Evolutionary conservation across 23 tunicate species (phyloP), one percentile per base, ranked within the genome.

Genomic region (Halocynthia aurantium): DNA sequence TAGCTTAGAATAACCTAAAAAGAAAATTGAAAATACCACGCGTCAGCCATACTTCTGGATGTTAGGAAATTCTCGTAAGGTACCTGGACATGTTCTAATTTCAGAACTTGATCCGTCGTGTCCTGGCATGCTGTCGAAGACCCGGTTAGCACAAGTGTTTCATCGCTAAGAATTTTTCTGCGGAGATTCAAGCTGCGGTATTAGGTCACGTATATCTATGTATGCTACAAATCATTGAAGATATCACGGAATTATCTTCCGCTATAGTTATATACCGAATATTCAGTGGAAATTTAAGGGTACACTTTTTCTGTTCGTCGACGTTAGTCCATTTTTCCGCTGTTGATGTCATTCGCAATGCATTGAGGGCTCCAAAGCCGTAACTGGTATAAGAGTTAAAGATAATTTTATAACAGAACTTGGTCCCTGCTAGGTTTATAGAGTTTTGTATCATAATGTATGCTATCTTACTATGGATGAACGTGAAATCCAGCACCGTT

Each of bases 341-440:
- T 8, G 78, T 64, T 11, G 13, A 2, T 53, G 21, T 31, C 17
- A 74, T 74, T 8, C 57, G 62, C n/a, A 74, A 63, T 13, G 78
- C 78, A 74, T 74, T 74, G 50, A 74, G 18, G 8, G 78, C 78
- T 53, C 78, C 78, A 53, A 74, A 74, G 10, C 78, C 78, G 62
- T 74, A 74, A 74, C 78, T 74, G 57, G 2, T 50, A 10, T 11
- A 67, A 67, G 17, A n/a, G 63, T 58, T 13, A 58, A 4, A 58
- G 63, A 58, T 58, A 58, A 58, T 58, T 13, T n/a, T 5, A 58
- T 58, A 13, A 1, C n/a, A 13, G 17, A 58, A 58, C 17, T 58
- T 58, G 4, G 17, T 13, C 2, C 15, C 2, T 2, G 63, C 17
- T n/a, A 1, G 4, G 15, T 15, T 58, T 58, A 58, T 58, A 58